These are phyloP conservation scores for Macrosteles quadrilineatus DNA, from an alignment of 1,140 invertebrate species.

Conservation along the genomic window DNA sequence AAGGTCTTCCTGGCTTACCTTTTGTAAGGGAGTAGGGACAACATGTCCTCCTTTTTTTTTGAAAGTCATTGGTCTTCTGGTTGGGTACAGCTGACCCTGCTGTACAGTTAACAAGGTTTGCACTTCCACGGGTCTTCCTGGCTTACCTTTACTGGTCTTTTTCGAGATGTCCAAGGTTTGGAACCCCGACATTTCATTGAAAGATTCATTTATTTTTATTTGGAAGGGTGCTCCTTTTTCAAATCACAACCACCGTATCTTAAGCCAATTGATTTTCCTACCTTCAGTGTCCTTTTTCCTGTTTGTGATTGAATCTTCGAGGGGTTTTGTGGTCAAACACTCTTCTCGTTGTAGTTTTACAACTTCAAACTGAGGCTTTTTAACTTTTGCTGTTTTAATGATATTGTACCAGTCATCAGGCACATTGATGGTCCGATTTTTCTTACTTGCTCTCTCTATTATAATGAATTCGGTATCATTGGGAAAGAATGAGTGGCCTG, in stretches of 20 bases:
- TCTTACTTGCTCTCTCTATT: conserved; percentile 31
- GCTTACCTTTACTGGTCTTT: too few species aligned
- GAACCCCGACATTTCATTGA: neutral
- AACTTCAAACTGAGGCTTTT: conserved; percentile 14
- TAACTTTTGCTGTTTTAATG: neutral
- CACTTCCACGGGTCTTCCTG: too few species aligned
- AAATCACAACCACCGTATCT: neutral
- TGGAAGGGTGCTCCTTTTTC: neutral
- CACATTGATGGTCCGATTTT: conserved; percentile 11
- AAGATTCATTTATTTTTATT: neutral
- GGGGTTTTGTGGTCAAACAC: conserved; percentile 1
- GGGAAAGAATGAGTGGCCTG: conserved; percentile 36
- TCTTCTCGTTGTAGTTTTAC: conserved; percentile 12
- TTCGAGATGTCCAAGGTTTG: neutral
- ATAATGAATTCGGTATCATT: conserved; percentile 35
- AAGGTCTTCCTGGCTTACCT: too few species aligned
- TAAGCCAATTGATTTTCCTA: neutral
- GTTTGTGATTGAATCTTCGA: conserved; percentile 3
- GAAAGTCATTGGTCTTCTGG: neutral
- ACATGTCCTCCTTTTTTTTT: conserved; percentile 9
- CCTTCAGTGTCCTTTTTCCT: conserved; percentile 8
- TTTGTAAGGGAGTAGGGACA: neutral
- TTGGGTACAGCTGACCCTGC: too few species aligned
- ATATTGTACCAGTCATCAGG: conserved; percentile 19
- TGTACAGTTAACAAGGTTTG: too few species aligned